Conservation (phyloP, 2,113 vertebrate species). For the Neoarius graeffei region DNA sequence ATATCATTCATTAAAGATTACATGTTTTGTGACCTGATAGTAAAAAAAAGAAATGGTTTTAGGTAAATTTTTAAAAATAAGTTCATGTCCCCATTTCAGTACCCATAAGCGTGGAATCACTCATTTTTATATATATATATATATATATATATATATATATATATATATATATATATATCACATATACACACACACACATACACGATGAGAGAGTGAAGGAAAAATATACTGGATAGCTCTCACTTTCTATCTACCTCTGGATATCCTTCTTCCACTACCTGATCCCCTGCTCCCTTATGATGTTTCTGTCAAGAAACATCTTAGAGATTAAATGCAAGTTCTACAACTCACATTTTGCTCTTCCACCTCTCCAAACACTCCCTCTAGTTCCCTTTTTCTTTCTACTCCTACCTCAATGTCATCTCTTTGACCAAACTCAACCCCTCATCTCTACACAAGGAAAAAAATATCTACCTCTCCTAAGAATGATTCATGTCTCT, state of each 20-base stretch:
- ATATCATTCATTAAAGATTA: no score
- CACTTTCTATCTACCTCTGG: not conserved
- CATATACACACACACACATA: no score
- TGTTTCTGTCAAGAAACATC: not conserved
- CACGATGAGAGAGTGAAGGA: not conserved
- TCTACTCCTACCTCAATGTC: not conserved
- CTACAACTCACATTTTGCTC: not conserved
- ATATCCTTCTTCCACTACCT: not conserved
- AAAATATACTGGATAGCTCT: not conserved
- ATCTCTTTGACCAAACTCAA: not conserved
- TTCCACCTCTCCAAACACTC: not conserved
- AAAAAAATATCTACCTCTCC: not conserved
- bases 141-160: no score
- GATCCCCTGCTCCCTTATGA: not conserved
- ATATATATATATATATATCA: no score
- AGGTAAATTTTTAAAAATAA: no score
- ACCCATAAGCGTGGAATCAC: no score
- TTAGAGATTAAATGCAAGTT: not conserved
- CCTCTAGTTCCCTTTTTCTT: not conserved
- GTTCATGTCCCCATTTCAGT: no score
- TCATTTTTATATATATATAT: no score
- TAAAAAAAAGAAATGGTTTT: no score
- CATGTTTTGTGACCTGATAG: no score
- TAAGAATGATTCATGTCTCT: not conserved
- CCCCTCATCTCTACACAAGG: not conserved